phyloP scores from a whole-genome alignment of 2,797 vertebrate genomes.

The Zonotrichia albicollis region DNA sequence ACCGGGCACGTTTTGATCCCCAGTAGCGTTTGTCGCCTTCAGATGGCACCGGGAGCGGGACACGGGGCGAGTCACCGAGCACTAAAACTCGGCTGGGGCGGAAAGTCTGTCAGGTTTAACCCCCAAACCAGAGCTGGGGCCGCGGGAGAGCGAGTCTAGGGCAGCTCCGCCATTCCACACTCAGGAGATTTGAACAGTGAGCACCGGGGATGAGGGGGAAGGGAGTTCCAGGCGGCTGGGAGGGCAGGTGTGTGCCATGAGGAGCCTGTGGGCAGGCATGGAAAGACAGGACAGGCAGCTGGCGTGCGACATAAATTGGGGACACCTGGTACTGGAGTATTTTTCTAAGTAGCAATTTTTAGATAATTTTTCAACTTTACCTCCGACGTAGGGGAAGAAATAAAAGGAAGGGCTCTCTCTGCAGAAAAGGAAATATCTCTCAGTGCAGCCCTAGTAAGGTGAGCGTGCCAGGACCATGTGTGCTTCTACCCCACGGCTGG shows the following conservation, averaged over 20 bases:
- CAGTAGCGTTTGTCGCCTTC: not conserved
- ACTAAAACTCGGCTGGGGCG: not conserved
- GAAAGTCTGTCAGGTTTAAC: not conserved
- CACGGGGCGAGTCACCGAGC: not conserved
- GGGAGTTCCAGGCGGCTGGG: not conserved
- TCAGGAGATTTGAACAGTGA: too few species aligned
- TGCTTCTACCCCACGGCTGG: not conserved
- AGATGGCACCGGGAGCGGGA: not conserved
- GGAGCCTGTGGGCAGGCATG: not conserved
- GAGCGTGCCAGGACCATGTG: not conserved
- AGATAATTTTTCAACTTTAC: not conserved
- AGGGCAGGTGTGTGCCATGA: not conserved
- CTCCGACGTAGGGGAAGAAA: not conserved
- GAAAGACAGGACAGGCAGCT: not conserved
- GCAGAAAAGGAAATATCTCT: not conserved
- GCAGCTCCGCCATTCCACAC: not conserved
- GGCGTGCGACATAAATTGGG: fast-evolving
- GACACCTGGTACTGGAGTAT: not conserved
- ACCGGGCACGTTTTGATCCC: slow-evolving; percentile 15
- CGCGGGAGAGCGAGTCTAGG: fast-evolving
- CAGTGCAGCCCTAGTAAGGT: not conserved
- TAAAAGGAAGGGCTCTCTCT: not conserved
- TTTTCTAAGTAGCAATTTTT: not conserved
- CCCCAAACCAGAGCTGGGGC: not conserved
- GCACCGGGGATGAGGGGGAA: not conserved